These are phyloP conservation scores for Dysdera silvatica DNA, from an alignment of 1,140 invertebrate genomes.

Conservation along the genomic window DNA sequence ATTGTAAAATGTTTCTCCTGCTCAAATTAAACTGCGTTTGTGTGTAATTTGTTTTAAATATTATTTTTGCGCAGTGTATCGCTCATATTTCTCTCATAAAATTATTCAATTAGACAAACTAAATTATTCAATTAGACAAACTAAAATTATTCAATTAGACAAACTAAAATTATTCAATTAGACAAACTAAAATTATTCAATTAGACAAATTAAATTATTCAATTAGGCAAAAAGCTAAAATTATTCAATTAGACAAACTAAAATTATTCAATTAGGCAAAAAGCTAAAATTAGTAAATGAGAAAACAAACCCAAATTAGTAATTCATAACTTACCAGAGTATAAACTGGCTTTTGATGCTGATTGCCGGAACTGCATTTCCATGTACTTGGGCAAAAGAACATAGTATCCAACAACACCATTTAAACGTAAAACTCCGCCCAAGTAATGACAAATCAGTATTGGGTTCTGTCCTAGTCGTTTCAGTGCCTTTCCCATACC, in stretches of 20 bases:
- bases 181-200: too few species aligned
- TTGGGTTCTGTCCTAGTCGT: constrained; percentile 72
- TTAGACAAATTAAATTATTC: neutral
- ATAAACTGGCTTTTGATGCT: constrained; percentile 26
- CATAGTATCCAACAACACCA: constrained; percentile 24
- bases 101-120: too few species aligned
- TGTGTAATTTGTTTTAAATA: too few species aligned
- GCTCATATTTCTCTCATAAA: too few species aligned
- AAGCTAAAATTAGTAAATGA: too few species aligned
- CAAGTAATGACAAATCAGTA: constrained; percentile 81
- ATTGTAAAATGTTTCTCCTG: too few species aligned
- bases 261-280: too few species aligned
- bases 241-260: neutral
- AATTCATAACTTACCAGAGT: constrained; percentile 40
- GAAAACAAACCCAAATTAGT: neutral
- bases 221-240: neutral
- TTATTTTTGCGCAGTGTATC: too few species aligned
- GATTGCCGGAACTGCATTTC: constrained; percentile 28
- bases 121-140: neutral
- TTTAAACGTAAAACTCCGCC: constrained; percentile 77
- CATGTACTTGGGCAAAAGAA: constrained; percentile 31
- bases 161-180: too few species aligned
- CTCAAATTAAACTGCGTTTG: too few species aligned
- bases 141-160: neutral
- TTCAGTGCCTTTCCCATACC: constrained; percentile 50